phyloP scores from a whole-genome alignment of 2,797 vertebrate genomes.

The Pteronotus mesoamericanus region DNA sequence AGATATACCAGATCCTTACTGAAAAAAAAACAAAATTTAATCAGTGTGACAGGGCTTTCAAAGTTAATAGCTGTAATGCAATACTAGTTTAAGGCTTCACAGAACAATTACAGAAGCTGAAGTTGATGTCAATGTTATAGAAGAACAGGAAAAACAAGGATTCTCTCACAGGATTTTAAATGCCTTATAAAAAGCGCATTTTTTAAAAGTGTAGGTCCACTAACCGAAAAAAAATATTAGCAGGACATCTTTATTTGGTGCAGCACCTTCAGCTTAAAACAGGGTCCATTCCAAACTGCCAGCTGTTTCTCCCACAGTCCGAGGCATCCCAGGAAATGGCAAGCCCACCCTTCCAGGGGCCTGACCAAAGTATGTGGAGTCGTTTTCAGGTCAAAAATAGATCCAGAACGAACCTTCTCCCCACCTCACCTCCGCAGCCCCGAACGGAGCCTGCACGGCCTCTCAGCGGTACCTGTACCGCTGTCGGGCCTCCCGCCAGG shows the following conservation, averaged over 20 bases:
- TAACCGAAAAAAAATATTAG: not conserved
- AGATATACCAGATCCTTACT: not conserved
- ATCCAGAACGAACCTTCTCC: not conserved
- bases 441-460: not conserved
- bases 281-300: not conserved
- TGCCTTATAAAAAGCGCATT: not conserved
- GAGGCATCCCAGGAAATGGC: not conserved
- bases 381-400: not conserved
- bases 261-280: not conserved
- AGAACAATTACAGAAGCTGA: not conserved
- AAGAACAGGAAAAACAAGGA: not conserved
- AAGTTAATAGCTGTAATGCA: not conserved
- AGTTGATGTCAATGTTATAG: not conserved
- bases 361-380: not conserved
- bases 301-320: not conserved
- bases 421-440: rapidly evolving
- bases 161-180: not conserved
- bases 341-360: not conserved
- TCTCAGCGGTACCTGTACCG: not conserved
- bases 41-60: not conserved
- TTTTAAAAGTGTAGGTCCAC: not conserved
- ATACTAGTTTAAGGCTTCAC: not conserved
- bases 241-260: not conserved
- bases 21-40: not conserved
- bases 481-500: not conserved